Evolutionary conservation across 1,140 invertebrate species (phyloP).

Genomic region (Arion vulgaris): DNA sequence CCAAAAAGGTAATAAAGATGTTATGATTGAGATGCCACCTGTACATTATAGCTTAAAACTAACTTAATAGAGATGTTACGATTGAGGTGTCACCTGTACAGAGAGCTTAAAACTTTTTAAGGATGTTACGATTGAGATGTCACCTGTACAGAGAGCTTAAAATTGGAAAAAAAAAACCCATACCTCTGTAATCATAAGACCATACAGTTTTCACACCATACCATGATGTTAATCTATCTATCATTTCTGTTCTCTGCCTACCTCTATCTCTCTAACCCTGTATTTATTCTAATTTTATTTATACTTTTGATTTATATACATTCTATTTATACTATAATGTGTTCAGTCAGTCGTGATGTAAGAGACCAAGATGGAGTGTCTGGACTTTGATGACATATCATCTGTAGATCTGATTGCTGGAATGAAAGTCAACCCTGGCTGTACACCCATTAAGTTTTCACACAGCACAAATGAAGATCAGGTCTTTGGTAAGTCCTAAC

Average conservation of each 20-base stretch:
- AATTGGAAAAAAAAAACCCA: no score
- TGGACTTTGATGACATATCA: slow-evolving; percentile 58
- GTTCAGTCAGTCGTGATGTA: neutral
- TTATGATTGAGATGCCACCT: no score
- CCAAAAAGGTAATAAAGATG: no score
- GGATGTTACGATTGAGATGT: no score
- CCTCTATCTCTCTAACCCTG: neutral
- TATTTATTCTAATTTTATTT: neutral
- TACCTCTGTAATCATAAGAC: no score
- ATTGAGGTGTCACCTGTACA: no score
- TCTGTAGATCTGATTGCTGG: slow-evolving; percentile 66
- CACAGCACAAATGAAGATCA: neutral
- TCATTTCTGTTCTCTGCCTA: neutral
- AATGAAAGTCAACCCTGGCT: slow-evolving; percentile 55
- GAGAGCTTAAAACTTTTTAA: no score
- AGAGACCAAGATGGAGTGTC: slow-evolving; percentile 38
- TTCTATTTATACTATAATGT: no score
- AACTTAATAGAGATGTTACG: no score
- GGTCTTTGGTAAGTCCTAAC: neutral
- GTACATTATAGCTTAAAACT: no score
- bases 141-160: no score
- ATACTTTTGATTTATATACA: neutral
- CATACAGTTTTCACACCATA: neutral
- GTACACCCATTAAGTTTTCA: slow-evolving; percentile 67
- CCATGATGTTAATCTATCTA: neutral